Conservation (phyloP, 1,140 invertebrate species). For the Pogonognathellus flavescens region DNA sequence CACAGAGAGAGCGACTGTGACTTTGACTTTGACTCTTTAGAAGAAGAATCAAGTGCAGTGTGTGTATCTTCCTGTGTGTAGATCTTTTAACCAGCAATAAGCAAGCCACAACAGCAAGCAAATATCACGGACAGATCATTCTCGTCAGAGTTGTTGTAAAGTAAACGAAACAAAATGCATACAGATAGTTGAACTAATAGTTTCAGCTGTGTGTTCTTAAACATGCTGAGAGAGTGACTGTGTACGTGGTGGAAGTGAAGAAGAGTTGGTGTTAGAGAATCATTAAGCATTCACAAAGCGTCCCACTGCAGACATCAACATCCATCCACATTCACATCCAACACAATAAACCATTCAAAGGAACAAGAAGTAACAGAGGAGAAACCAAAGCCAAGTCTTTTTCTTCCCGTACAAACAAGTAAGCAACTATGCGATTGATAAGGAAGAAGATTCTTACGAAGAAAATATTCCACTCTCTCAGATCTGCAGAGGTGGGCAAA, state of each 20-base stretch:
- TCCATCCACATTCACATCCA: conserved; percentile 15
- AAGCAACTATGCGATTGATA: neutral
- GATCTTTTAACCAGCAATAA: neutral
- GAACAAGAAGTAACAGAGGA: neutral
- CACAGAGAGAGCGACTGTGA: no score
- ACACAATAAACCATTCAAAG: conserved; percentile 2
- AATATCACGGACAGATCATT: neutral
- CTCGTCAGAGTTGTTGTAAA: neutral
- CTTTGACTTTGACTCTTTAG: no score
- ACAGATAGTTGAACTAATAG: neutral
- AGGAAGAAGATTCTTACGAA: neutral
- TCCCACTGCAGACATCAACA: conserved; percentile 4
- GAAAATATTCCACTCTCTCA: no score
- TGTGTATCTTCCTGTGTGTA: no score
- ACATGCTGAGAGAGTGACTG: neutral
- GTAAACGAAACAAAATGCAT: conserved; percentile 2
- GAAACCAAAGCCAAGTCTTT: no score
- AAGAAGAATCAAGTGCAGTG: neutral
- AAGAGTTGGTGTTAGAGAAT: neutral
- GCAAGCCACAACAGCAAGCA: neutral
- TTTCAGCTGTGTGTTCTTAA: neutral
- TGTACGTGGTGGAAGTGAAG: neutral
- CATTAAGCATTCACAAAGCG: conserved; percentile 20
- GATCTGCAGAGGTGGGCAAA: no score
- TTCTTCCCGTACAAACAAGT: no score